Conservation (phyloP, 2,113 vertebrate genomes). For the Noctilio leporinus region DNA sequence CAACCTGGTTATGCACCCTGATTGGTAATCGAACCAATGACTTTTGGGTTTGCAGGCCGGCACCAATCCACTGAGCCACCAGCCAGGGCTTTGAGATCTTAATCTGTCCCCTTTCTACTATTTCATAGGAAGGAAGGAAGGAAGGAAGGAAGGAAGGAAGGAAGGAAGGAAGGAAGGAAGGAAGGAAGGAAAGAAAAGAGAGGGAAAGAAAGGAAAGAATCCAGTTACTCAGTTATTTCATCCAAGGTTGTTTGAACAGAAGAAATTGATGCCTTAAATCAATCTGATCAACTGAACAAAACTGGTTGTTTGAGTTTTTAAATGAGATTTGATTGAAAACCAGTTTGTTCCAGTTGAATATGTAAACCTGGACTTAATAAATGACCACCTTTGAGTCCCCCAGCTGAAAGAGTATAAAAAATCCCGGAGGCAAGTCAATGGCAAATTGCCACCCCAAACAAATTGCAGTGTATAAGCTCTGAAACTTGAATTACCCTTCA, state of each 20-base stretch:
- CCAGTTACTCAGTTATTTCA: not conserved
- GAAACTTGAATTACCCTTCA: constrained; percentile 59
- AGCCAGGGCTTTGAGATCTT: too few species aligned
- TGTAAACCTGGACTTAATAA: constrained; percentile 32
- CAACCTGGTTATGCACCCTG: too few species aligned
- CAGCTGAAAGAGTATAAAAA: constrained; percentile 13
- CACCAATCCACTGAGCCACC: too few species aligned
- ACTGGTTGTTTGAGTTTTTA: not conserved
- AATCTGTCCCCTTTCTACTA: not conserved
- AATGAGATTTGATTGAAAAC: not conserved
- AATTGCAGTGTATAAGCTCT: not conserved
- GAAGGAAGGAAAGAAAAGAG: not conserved
- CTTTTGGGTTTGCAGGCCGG: too few species aligned
- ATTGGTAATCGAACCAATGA: too few species aligned
- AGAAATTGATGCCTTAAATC: constrained; percentile 10
- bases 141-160: too few species aligned
- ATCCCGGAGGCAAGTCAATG: constrained; percentile 10
- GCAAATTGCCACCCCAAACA: constrained; percentile 56
- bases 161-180: not conserved
- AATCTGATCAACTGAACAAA: not conserved
- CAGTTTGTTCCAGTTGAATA: constrained; percentile 16
- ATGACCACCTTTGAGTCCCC: constrained; percentile 20
- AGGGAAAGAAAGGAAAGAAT: not conserved
- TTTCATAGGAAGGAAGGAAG: not conserved
- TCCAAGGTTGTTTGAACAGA: constrained; percentile 8